phyloP scores from a whole-genome alignment of 2,888 invertebrate species.

The Stenurella melanura region DNA sequence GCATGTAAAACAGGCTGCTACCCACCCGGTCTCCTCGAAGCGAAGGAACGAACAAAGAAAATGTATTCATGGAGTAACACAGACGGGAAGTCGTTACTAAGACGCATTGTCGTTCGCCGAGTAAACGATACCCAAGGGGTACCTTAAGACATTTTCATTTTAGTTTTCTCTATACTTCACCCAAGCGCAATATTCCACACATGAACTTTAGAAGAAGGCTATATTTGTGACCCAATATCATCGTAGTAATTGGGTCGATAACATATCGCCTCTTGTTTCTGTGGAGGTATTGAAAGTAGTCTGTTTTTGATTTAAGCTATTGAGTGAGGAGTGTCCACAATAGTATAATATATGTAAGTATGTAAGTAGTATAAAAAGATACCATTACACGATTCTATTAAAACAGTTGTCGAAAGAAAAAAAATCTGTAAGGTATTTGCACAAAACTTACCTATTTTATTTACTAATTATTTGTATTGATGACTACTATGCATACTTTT shows the following conservation, averaged over 20 bases:
- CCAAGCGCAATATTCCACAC: conserved; percentile 62
- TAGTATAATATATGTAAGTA: too few species aligned
- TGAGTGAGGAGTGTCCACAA: too few species aligned
- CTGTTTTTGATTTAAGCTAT: not conserved
- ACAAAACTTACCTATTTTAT: too few species aligned
- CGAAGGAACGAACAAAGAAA: conserved; percentile 70
- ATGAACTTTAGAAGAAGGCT: conserved; percentile 52
- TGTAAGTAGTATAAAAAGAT: too few species aligned
- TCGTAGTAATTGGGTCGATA: conserved; percentile 40
- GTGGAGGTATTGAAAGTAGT: not conserved
- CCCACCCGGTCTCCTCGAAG: conserved; percentile 52
- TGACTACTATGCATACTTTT: too few species aligned
- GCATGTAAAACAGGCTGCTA: conserved; percentile 71
- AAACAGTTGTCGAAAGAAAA: too few species aligned
- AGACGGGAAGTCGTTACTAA: conserved; percentile 71
- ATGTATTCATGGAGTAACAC: conserved; percentile 68
- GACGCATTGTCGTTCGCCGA: conserved; percentile 74
- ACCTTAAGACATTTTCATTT: conserved; percentile 73
- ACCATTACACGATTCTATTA: too few species aligned
- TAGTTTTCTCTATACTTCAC: conserved; percentile 68
- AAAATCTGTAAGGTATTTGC: too few species aligned
- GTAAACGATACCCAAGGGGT: conserved; percentile 70
- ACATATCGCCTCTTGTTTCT: conserved; percentile 25
- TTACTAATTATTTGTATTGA: too few species aligned
- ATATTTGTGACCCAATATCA: conserved; percentile 41